Base-by-base conservation (phyloP, 2,797 vertebrate species). In the Threskiornis aethiopicus region DNA sequence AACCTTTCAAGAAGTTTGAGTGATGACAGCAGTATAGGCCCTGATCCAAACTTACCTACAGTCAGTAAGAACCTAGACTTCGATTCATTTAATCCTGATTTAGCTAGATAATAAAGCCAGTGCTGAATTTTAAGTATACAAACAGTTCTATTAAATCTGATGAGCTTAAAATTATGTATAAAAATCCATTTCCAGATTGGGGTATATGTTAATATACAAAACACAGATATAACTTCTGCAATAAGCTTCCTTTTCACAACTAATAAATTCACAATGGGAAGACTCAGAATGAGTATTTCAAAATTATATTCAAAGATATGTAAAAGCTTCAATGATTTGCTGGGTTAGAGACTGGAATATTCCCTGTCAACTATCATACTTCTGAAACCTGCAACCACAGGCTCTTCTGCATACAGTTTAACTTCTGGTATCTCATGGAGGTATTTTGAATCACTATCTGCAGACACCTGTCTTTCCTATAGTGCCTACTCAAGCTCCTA, bases 81-180 rank as follows among this genome's bases (percentile, higher is more conserved):
- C 84, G 64, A 93, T 76, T 86, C 41, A 31, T 77, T 95, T 96
- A 93, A 95, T 95, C 84, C 88, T 65, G 81, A 85, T 94, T 97
- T 55, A 96, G 47, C 37, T 73, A 84, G 70, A 87, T 95, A 94
- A 91, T 88, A 89, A 88, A 93, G 72, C 14, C 62, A 66, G 87
- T 84, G 67, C 90, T 94, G 96, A 96, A 97, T 96, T 93, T 96
- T 87, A 94, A 93, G 44, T 59, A 35, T 77, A 79, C 64, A 57
- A 77, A 87, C 37, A 89, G 84, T 72, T 90, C 44, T 80, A 16
- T 58, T 80, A 86, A 88, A 86, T 79, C 59, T 83, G 64, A 80
- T 71, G 67, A 79, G 67, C 55, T 83, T 86, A 88, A 88, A 17
- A 92, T 94, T 87, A 96, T 83, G 29, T 72, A 94, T 83, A 96